Evolutionary conservation across 2,888 invertebrate genomes (phyloP).

Genomic region (Eupithecia abbreviata): DNA sequence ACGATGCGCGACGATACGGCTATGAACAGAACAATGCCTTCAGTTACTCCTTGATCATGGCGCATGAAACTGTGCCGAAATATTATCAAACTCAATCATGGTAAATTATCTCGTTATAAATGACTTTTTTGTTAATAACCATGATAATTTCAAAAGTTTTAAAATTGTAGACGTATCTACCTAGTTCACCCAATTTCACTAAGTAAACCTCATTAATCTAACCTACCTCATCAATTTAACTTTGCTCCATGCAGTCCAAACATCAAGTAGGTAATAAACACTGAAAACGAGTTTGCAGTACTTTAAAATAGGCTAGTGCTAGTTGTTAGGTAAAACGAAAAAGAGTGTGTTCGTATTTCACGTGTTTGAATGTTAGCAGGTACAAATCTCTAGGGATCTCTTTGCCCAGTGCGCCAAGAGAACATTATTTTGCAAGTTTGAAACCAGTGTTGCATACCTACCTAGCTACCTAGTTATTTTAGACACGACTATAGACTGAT

Average conservation of each 20-base stretch:
- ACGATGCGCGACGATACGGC: too few relatives aligned
- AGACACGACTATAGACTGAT: background rate
- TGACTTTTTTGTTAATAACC: too few relatives aligned
- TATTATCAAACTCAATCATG: too few relatives aligned
- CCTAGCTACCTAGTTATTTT: background rate
- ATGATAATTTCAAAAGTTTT: too few relatives aligned
- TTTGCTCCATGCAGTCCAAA: background rate
- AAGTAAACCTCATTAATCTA: too few relatives aligned
- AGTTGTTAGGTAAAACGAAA: background rate
- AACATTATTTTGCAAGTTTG: constrained; percentile 5
- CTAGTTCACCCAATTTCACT: background rate
- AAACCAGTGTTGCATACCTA: background rate
- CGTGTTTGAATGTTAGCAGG: constrained; percentile 16
- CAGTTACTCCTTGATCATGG: too few relatives aligned
- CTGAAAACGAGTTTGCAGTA: background rate
- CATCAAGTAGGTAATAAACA: background rate
- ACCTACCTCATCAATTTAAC: constrained; percentile 3
- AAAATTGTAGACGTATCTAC: background rate
- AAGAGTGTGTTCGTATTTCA: background rate
- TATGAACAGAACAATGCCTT: too few relatives aligned
- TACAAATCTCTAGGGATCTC: constrained; percentile 14
- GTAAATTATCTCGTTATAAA: too few relatives aligned
- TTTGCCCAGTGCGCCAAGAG: constrained; percentile 3
- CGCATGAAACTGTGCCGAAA: too few relatives aligned
- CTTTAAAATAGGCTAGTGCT: background rate